Evolutionary conservation across 1,140 invertebrate genomes (phyloP).

Genomic region (Euschistus heros): DNA sequence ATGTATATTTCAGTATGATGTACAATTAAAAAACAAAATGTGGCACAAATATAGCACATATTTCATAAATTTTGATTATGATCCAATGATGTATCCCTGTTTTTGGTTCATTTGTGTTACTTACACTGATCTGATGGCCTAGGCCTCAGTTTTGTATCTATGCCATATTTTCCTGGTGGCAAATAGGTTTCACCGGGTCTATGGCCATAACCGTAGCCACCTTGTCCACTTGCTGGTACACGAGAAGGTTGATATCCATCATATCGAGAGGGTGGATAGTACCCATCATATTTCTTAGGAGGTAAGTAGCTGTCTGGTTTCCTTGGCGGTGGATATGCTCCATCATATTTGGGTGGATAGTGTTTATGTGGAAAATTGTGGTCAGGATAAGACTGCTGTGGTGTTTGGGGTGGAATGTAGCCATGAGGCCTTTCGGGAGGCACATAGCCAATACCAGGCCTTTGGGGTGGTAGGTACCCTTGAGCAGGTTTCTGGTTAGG

Average conservation of each 20-base stretch:
- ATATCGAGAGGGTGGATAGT: conserved; percentile 6
- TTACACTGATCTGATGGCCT: conserved; percentile 20
- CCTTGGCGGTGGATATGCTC: conserved; percentile 10
- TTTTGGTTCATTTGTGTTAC: background rate
- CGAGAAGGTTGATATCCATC: conserved; percentile 14
- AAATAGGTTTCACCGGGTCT: conserved; percentile 5
- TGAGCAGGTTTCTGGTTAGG: conserved; percentile 2
- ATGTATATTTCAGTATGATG: too few species aligned
- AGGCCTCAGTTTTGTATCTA: background rate
- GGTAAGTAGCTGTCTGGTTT: conserved; percentile 15
- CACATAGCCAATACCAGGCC: background rate
- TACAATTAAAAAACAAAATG: too few species aligned
- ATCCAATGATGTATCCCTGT: background rate
- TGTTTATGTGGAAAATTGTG: background rate
- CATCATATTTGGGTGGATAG: background rate
- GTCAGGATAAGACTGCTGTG: background rate
- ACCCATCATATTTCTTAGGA: conserved; percentile 9
- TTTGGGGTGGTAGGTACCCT: conserved; percentile 7
- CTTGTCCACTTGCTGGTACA: background rate
- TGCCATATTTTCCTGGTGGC: conserved; percentile 6
- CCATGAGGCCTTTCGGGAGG: conserved; percentile 4
- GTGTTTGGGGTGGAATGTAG: conserved; percentile 8
- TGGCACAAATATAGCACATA: too few species aligned
- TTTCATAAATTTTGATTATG: too few species aligned
- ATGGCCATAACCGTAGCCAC: conserved; percentile 1